Conservation (phyloP, 2,113 vertebrate species). For the Rhipidura dahli region DNA sequence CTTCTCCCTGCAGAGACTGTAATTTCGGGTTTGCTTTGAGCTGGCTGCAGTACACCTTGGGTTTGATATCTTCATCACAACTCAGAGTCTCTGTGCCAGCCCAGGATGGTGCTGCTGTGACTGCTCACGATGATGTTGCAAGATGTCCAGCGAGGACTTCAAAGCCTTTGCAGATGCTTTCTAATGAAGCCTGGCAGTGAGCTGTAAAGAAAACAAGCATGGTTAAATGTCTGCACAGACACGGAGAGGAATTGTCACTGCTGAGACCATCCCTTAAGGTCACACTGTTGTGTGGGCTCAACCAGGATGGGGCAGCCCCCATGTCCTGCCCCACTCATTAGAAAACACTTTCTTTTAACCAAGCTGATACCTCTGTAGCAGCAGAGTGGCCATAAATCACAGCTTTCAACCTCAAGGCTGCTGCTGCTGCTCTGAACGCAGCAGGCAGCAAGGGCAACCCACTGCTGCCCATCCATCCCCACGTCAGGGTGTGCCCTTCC, state of each 20-base stretch:
- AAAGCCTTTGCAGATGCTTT: not conserved
- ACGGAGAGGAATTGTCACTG: rapidly evolving
- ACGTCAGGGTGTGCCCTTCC: rapidly evolving
- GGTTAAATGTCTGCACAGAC: not conserved
- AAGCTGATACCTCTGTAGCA: not conserved
- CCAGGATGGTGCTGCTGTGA: not conserved
- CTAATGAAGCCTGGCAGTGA: not conserved
- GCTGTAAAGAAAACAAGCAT: not conserved
- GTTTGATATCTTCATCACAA: conserved; percentile 11
- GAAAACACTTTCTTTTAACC: not conserved
- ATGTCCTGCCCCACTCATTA: not conserved
- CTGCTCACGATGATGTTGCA: not conserved
- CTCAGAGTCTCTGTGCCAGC: not conserved
- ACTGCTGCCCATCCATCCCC: not conserved
- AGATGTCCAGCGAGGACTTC: not conserved
- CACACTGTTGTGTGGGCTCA: not conserved
- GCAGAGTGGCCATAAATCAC: not conserved
- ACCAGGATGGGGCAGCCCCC: not conserved
- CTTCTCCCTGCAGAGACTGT: conserved; percentile 27
- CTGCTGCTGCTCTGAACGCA: not conserved
- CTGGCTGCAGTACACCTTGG: not conserved
- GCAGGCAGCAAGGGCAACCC: not conserved
- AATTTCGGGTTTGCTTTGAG: conserved; percentile 40
- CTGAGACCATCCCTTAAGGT: not conserved
- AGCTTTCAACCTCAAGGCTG: rapidly evolving